These are phyloP conservation scores for Tursiops truncatus DNA, from an alignment of 2,113 vertebrate species.

Conservation along the genomic window DNA sequence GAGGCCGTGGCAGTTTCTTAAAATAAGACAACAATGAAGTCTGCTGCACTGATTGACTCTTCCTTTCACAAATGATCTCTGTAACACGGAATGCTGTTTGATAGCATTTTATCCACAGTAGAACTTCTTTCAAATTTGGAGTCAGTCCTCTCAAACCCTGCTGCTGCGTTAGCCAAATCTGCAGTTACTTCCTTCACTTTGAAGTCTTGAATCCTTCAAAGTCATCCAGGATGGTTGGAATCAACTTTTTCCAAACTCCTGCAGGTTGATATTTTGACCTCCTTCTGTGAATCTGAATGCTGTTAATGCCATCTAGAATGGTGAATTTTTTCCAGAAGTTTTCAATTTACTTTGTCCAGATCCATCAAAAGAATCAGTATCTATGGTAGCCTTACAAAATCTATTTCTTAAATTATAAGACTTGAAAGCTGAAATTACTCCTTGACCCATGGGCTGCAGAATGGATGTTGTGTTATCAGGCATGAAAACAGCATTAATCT, in stretches of 20 bases:
- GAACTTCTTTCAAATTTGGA: not conserved
- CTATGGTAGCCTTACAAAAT: not conserved
- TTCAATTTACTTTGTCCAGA: not conserved
- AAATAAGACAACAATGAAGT: not conserved
- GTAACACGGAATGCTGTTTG: not conserved
- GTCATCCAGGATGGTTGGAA: not conserved
- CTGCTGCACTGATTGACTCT: not conserved
- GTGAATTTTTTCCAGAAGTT: not conserved
- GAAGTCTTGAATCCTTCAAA: not conserved
- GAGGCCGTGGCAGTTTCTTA: not conserved
- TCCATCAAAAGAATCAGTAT: not conserved
- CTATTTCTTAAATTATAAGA: not conserved
- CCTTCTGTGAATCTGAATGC: not conserved
- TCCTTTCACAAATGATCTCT: not conserved
- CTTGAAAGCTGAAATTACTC: not conserved
- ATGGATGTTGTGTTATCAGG: not conserved
- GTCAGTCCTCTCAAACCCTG: not conserved
- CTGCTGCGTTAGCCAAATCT: not conserved
- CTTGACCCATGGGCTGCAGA: not conserved
- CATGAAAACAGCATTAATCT: not conserved
- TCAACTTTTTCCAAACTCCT: not conserved
- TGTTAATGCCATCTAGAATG: not conserved
- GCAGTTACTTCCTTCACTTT: not conserved
- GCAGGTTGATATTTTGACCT: not conserved
- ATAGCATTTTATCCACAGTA: not conserved